Evolutionary conservation across 2,113 vertebrate genomes (phyloP), one percentile per base, ranked within the genome.

Genomic region (Cinclus mexicanus): DNA sequence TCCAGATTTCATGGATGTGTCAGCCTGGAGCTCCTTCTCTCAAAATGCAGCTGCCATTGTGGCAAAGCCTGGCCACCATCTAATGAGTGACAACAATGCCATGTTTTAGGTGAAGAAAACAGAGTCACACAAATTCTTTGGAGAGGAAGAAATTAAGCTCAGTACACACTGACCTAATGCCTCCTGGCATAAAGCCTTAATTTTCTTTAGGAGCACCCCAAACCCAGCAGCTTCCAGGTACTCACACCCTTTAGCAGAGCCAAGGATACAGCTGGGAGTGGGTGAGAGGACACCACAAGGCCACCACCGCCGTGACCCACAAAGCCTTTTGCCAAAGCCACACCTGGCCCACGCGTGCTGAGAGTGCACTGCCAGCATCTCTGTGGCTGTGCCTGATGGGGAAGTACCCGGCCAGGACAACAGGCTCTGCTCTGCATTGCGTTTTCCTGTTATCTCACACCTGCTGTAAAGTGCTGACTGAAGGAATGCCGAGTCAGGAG

Each of bases 401-500:
- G 57, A 87, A 35, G 83, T 49, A 37, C 86, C 29, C 0, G 0
- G 50, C 44, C 3, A 3, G 33, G 64, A 82, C 2, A 7, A 49
- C 9, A 0, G 14, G 44, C 55, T 46, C 70, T 53, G 21, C 25
- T 39, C 39, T 1, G 1, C 50, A 13, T 17, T 12, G 22, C 31
- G 11, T 57, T 42, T 63, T 46, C 18, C 20, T 55, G 25, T 87
- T 89, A 94, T 76, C 89, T 89, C 60, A 33, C 46, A 35, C 50
- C 60, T 5, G 1, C 56, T 83, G 35, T 31, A 78, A 91, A 94
- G 65, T 15, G 35, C 78, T 96, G 94, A 82, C 90, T 88, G 70
- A 42, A 74, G 56, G 74, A 92, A 70, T 42, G 78, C 95, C 90
- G 90, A 61, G 53, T 91, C 90, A 91, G 84, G 61, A 90, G 28